phyloP scores from a whole-genome alignment of 2,113 vertebrate genomes.

The Myxocyprinus asiaticus region DNA sequence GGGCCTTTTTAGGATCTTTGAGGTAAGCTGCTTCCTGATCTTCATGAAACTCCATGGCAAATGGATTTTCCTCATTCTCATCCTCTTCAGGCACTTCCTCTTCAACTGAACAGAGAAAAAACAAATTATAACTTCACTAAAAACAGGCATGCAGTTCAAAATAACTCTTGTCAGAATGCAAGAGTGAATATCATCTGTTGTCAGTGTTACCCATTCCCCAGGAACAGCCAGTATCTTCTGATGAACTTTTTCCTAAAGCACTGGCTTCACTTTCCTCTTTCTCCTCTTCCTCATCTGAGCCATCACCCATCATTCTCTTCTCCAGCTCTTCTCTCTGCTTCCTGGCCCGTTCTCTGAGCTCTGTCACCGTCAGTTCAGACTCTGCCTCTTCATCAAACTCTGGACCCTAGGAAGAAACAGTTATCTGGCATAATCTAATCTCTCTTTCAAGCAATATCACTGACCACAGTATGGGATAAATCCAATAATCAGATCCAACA shows the following conservation, averaged over 20 bases:
- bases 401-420: constrained; percentile 79
- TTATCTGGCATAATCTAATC: too few species aligned
- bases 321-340: constrained; percentile 86
- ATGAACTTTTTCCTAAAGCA: constrained; percentile 60
- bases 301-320: constrained; percentile 90
- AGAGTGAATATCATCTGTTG: too few species aligned
- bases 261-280: constrained; percentile 59
- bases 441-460: too few species aligned
- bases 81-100: constrained; percentile 86
- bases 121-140: neutral
- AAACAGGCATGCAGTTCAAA: neutral
- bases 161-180: neutral
- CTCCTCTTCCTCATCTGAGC: constrained; percentile 83
- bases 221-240: constrained; percentile 82
- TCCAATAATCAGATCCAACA: too few species aligned
- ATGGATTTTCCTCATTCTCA: constrained; percentile 95
- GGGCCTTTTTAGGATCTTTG: constrained; percentile 94
- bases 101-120: constrained; percentile 75
- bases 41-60: constrained; percentile 93
- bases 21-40: constrained; percentile 93
- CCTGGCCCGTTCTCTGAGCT: constrained; percentile 82
- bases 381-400: constrained; percentile 91
- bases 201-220: constrained; percentile 95
- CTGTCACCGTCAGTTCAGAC: constrained; percentile 88
- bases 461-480: too few species aligned